A percentile compares a stretch with the other conserved stretches of the same genome.
These are phyloP conservation scores for Psettodes erumei DNA, from an alignment of 2,113 vertebrate species.

Conservation along the genomic window DNA sequence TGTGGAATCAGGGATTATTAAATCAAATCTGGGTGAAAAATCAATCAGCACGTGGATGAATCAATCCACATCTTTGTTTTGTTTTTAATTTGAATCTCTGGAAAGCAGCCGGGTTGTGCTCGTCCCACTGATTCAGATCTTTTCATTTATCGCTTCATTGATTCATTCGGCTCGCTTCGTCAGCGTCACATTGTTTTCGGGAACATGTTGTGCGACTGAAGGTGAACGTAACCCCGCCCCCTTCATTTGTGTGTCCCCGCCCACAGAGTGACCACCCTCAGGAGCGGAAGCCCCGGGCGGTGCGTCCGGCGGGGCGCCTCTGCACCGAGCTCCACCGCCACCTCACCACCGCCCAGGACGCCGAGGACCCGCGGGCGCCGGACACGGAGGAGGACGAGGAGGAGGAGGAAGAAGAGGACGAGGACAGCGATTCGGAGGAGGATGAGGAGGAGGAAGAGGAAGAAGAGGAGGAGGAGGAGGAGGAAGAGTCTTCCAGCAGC, in stretches of 20 bases:
- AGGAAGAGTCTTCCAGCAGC: slow-evolving; percentile 84
- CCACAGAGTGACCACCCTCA: slow-evolving; percentile 83
- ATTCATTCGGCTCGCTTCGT: neutral
- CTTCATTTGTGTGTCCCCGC: neutral
- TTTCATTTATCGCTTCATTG: neutral
- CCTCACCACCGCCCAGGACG: slow-evolving; percentile 86
- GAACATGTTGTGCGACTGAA: neutral
- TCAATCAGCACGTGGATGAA: too few species aligned
- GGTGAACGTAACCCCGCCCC: neutral
- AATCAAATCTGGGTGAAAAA: too few species aligned
- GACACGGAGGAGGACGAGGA: slow-evolving; percentile 82
- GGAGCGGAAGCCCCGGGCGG: slow-evolving; percentile 82
- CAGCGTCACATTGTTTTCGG: too few species aligned
- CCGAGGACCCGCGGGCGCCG: slow-evolving; percentile 56
- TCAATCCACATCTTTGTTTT: too few species aligned
- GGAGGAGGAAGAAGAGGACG: slow-evolving; percentile 77
- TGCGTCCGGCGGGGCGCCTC: slow-evolving; percentile 84
- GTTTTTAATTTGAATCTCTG: too few species aligned
- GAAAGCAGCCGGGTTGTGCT: too few species aligned
- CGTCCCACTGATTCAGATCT: neutral
- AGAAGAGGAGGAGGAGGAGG: slow-evolving; percentile 73
- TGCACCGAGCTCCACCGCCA: slow-evolving; percentile 95
- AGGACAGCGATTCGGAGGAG: slow-evolving; percentile 77
- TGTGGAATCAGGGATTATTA: neutral
- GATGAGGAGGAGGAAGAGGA: slow-evolving; percentile 77